phyloP scores from a whole-genome alignment of 1,140 invertebrate species.

The Nebria ingens region DNA sequence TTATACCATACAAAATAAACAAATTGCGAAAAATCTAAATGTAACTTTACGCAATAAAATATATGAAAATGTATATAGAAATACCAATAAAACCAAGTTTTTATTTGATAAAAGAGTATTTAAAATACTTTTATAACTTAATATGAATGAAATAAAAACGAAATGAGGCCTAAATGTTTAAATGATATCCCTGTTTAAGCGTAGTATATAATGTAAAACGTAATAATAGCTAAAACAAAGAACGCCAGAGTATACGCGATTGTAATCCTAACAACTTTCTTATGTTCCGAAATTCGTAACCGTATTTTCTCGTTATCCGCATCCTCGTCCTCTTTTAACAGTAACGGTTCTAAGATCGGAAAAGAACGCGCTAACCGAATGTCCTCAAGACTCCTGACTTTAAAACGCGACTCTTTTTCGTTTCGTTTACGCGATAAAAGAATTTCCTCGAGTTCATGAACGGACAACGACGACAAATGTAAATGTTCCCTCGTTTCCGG shows the following conservation, averaged over 20 bases:
- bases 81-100: no score
- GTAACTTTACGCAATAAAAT: no score
- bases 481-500: constrained; percentile 11
- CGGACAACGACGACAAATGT: constrained; percentile 4
- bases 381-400: constrained; percentile 15
- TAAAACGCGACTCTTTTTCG: constrained; percentile 19
- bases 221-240: constrained; percentile 37
- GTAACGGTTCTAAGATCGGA: constrained; percentile 39
- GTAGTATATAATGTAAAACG: constrained; percentile 44
- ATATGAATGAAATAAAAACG: no score
- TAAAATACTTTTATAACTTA: no score
- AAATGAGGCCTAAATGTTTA: no score
- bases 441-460: constrained; percentile 18
- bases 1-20: no score
- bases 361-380: constrained; percentile 20
- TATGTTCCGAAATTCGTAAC: constrained; percentile 33
- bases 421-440: constrained; percentile 17
- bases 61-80: no score
- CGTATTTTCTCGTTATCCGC: constrained; percentile 23
- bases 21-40: no score
- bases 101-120: no score
- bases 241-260: constrained; percentile 41
- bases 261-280: constrained; percentile 38
- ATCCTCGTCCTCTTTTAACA: constrained; percentile 29
- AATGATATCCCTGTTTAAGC: constrained; percentile 27